Evolutionary conservation across 2,113 vertebrate species (phyloP), one percentile per base, ranked within the genome.

Genomic region (Mustelus asterias): DNA sequence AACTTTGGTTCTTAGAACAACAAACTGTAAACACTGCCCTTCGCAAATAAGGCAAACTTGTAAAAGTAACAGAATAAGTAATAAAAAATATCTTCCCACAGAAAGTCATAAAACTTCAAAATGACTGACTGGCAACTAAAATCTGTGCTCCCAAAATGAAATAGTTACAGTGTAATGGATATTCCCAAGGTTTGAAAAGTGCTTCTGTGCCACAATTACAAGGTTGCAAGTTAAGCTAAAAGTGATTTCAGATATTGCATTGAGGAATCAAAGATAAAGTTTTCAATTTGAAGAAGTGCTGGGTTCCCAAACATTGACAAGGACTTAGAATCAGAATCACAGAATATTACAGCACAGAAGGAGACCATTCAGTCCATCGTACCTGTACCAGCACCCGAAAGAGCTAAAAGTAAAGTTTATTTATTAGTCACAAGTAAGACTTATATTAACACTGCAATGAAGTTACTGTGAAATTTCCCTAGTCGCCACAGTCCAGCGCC

Each of bases 1-100:
- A 93, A 37, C 14, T 65, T 93, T 93, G 14, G 60, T 37, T 67
- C 60, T 48, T 69, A 95, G 94, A 95, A 76, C 94, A 72, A 95
- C 33, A 95, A 95, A 72, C 69, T 33, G 22, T 54, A 48, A 48
- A 95, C n/a, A 16, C 67, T 29, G 3, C 29, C 37, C n/a, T 72
- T 41, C 7, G 44, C 37, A 44, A 22, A 48, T 72, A 70, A 95
- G 65, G 41, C 37, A 95, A 95, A 72, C 37, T 72, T 48, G 37
- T 72, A 70, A 90, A 69, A 69, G 20, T 22, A 95, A 72, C 22
- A 72, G 72, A 29, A 70, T 48, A 70, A 69, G 37, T 3, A 44
- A 24, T 48, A 24, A 58, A 89, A 76, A n/a, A 63, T 60, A 16
- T 16, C 1, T 33, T 92, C 33, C 60, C 29, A 63, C 33, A 63